A percentile compares a stretch with the other conserved stretches of the same genome.
Conservation (phyloP, 2,797 vertebrate genomes). For the Ptychadena robeensis region DNA sequence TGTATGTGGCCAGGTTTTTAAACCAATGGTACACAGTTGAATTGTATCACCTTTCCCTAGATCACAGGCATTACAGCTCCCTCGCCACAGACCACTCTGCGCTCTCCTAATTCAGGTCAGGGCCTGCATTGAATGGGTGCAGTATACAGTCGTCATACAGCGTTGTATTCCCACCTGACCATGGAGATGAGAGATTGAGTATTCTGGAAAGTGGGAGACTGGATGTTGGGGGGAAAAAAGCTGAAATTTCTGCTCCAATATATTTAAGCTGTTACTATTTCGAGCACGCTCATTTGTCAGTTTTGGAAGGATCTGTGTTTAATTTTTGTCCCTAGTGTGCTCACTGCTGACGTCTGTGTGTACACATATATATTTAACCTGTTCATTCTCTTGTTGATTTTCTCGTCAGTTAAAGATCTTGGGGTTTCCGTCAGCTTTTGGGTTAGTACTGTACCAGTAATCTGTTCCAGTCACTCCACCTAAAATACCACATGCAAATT, state of each 20-base stretch:
- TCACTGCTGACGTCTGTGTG: not conserved
- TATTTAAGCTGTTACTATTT: conserved; percentile 9
- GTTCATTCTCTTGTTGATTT: not conserved
- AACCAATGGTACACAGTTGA: too few relatives aligned
- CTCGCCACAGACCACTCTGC: too few relatives aligned
- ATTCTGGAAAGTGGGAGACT: not conserved
- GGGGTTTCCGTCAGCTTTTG: not conserved
- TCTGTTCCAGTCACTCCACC: not conserved
- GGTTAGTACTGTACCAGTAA: too few relatives aligned
- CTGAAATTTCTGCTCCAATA: not conserved
- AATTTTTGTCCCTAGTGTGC: not conserved
- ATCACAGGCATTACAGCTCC: not conserved
- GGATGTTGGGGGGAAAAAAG: not conserved
- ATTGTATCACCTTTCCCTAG: not conserved
- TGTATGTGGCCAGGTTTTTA: not conserved
- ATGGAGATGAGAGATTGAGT: not conserved
- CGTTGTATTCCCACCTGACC: not conserved
- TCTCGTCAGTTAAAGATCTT: not conserved
- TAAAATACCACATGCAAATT: not conserved
- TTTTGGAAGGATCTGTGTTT: not conserved
- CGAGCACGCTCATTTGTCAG: conserved; percentile 15
- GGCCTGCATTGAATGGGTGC: not conserved
- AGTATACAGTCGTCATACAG: not conserved
- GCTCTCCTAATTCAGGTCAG: not conserved
- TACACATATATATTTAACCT: not conserved